These are phyloP conservation scores for Podarcis cretensis DNA, from an alignment of 2,113 vertebrate species.

Conservation along the genomic window DNA sequence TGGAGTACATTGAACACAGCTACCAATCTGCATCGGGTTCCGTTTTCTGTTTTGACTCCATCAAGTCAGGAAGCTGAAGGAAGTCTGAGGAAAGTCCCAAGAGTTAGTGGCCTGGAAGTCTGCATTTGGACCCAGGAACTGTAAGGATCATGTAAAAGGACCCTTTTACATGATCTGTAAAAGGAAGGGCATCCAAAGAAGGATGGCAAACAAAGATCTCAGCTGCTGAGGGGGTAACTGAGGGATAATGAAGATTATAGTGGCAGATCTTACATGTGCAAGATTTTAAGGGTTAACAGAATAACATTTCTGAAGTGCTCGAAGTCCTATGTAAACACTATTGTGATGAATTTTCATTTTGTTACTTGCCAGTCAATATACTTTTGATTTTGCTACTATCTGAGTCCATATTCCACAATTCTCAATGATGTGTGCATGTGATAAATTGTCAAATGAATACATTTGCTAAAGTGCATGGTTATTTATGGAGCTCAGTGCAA, in stretches of 20 bases:
- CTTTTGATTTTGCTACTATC: conserved; percentile 52
- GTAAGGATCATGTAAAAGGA: too few relatives aligned
- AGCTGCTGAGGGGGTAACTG: neutral
- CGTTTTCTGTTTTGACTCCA: too few relatives aligned
- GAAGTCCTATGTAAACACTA: neutral
- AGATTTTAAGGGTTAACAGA: neutral
- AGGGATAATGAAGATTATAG: neutral
- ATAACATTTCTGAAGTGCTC: neutral
- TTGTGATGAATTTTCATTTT: conserved; percentile 39
- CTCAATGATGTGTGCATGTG: conserved; percentile 43
- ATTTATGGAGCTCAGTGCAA: conserved; percentile 53
- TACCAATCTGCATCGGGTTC: too few relatives aligned
- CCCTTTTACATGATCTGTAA: too few relatives aligned
- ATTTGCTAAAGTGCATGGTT: conserved; percentile 60
- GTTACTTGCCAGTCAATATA: conserved; percentile 49
- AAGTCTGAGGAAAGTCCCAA: too few relatives aligned
- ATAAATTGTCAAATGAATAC: conserved; percentile 64
- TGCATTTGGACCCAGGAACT: neutral
- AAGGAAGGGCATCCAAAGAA: neutral
- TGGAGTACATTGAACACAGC: too few relatives aligned
- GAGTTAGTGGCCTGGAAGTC: too few relatives aligned
- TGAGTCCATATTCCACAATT: conserved; percentile 49
- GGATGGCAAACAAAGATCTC: neutral
- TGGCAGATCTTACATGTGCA: too few relatives aligned
- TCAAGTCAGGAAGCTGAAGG: too few relatives aligned